Percentiles rank a stretch among this genome's conserved stretches.
Conservation (phyloP, 2,888 invertebrate genomes). For the Boloria euphrosyne region DNA sequence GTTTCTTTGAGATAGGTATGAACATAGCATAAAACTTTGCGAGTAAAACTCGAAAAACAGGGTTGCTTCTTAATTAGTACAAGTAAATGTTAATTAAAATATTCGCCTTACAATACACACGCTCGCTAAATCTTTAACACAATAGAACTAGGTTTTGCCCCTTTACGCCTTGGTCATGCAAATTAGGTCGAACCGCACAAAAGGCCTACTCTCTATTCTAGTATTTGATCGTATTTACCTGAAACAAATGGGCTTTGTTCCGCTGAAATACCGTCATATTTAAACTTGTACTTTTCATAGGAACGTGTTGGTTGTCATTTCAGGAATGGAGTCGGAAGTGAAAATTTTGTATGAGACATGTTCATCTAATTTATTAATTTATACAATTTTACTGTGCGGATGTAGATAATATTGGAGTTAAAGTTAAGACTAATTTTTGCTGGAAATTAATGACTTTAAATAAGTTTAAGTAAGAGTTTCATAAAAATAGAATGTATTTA, state of each 20-base stretch:
- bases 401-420: no score
- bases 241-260: constrained; percentile 32
- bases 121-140: constrained; percentile 24
- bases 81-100: constrained; percentile 28
- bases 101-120: constrained; percentile 15
- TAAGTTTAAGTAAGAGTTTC: no score
- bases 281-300: constrained; percentile 20
- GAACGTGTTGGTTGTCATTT: not conserved
- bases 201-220: constrained; percentile 32
- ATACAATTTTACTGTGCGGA: no score
- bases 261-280: constrained; percentile 19
- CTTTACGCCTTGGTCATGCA: constrained; percentile 32
- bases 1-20: no score
- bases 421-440: no score
- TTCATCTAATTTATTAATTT: no score
- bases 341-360: no score
- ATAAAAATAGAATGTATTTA: no score
- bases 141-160: constrained; percentile 29
- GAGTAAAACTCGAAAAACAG: not conserved
- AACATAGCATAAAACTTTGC: not conserved
- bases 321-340: no score
- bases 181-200: constrained; percentile 35
- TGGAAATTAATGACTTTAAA: no score
- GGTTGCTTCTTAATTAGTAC: constrained; percentile 7
- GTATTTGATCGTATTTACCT: constrained; percentile 37